Evolutionary conservation across 2,113 vertebrate genomes (phyloP).

Genomic region (Stictonetta naevosa): DNA sequence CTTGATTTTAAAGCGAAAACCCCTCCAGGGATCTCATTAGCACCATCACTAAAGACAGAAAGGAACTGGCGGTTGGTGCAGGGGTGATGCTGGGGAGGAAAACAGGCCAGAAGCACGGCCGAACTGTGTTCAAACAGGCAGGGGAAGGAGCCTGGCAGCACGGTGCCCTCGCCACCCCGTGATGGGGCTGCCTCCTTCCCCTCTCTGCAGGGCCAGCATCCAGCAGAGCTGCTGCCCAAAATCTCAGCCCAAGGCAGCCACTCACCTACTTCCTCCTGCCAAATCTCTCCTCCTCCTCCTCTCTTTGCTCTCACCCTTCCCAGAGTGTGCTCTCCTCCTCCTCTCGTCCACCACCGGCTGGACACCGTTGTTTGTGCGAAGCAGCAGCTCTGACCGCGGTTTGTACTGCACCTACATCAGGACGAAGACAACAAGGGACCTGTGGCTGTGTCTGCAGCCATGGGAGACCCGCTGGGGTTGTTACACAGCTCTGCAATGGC

Average conservation of each 20-base stretch:
- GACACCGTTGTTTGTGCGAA: background rate
- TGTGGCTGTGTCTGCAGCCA: background rate
- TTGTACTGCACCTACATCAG: background rate
- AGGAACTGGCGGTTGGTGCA: background rate
- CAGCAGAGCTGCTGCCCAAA: background rate
- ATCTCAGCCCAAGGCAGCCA: background rate
- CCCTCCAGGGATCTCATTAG: conserved; percentile 18
- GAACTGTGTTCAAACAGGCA: background rate
- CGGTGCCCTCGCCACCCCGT: background rate
- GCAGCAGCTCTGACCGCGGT: background rate
- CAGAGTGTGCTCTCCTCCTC: background rate
- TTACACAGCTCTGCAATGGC: background rate
- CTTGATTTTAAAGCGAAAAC: background rate
- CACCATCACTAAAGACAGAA: background rate
- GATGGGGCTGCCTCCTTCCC: background rate
- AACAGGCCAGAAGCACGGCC: background rate
- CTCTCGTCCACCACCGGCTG: background rate
- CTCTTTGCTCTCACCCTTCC: background rate
- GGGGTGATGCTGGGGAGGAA: background rate
- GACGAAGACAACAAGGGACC: background rate
- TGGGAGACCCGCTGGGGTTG: fast-evolving
- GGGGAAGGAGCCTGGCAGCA: background rate
- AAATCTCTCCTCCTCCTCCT: background rate
- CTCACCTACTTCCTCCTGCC: too few relatives aligned
- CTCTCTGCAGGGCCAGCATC: background rate